Evolutionary conservation across 2,797 vertebrate genomes (phyloP).

Genomic region (Thripadectes ignobilis): DNA sequence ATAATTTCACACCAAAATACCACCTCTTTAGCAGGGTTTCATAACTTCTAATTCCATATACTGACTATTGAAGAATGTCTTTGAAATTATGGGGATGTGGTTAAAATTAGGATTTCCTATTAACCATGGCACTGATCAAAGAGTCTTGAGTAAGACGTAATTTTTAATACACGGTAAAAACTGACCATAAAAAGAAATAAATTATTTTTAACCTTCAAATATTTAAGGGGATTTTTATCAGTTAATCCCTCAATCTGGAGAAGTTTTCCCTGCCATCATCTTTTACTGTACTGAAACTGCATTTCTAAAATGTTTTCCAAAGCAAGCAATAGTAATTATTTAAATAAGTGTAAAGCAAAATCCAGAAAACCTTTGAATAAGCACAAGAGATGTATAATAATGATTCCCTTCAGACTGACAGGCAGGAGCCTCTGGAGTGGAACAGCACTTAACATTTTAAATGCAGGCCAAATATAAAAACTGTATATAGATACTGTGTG

Average conservation of each 20-base stretch:
- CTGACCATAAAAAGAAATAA: background rate
- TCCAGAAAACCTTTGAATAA: background rate
- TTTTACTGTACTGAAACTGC: background rate
- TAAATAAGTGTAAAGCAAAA: background rate
- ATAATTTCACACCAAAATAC: background rate
- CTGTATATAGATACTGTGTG: background rate
- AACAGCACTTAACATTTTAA: background rate
- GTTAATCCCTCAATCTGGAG: background rate
- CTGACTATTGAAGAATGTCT: background rate
- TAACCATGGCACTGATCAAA: background rate
- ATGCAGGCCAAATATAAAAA: background rate
- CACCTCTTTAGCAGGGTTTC: background rate
- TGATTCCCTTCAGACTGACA: background rate
- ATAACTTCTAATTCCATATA: background rate
- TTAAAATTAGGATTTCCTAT: background rate
- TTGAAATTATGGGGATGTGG: background rate
- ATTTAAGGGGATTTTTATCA: background rate
- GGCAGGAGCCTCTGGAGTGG: background rate
- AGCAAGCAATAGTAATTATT: background rate
- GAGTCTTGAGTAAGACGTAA: background rate
- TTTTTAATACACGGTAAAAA: background rate
- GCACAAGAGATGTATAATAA: background rate
- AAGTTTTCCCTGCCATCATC: background rate
- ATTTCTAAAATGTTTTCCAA: background rate
- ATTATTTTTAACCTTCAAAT: background rate